Percentiles rank a stretch among this genome's conserved stretches.
phyloP scores from a whole-genome alignment of 1,140 invertebrate genomes.

The Halictus rubicundus region DNA sequence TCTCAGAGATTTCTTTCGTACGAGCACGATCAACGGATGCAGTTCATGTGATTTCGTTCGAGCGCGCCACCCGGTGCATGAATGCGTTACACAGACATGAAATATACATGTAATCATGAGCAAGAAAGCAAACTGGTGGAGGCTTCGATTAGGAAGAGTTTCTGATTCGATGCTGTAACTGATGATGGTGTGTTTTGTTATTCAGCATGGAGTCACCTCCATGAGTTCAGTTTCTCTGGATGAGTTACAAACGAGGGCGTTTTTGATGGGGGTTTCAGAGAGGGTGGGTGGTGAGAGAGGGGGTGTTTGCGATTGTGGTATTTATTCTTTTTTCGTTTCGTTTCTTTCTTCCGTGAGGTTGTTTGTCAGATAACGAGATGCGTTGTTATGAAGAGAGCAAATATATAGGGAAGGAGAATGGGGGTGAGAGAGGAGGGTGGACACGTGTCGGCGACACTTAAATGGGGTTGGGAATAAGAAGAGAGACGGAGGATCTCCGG shows the following conservation, averaged over 20 bases:
- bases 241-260: constrained; percentile 6
- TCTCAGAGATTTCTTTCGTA: no score
- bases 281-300: no score
- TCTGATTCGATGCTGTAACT: not conserved
- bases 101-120: constrained; percentile 14
- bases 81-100: not conserved
- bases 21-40: no score
- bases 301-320: no score
- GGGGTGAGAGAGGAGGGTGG: not conserved
- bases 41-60: no score
- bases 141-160: not conserved
- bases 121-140: constrained; percentile 43
- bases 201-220: constrained; percentile 11
- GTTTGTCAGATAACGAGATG: constrained; percentile 7
- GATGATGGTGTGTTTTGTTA: not conserved
- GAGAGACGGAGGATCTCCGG: constrained; percentile 60
- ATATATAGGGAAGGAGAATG: not conserved
- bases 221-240: constrained; percentile 28
- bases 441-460: constrained; percentile 13
- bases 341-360: not conserved
- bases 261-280: not conserved
- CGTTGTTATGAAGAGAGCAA: not conserved
- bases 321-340: not conserved
- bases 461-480: constrained; percentile 1
- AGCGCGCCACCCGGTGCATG: not conserved